Evolutionary conservation across 2,888 invertebrate genomes (phyloP).

Genomic region (Sturmia bella): DNA sequence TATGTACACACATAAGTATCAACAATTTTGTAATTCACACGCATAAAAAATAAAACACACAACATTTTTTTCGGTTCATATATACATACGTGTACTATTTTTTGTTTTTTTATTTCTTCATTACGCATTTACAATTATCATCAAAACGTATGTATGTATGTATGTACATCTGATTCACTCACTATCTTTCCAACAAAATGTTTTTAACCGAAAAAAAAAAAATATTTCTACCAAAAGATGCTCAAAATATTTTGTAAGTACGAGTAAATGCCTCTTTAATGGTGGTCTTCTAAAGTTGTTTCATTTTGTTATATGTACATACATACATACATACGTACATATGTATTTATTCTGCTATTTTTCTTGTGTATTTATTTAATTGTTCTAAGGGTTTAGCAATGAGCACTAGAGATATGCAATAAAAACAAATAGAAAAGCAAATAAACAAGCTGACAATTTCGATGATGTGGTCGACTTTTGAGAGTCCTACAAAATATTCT

Average conservation of each 20-base stretch:
- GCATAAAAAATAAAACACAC: not conserved
- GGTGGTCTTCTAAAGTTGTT: conserved; percentile 36
- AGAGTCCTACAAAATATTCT: not conserved
- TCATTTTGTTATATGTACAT: too few relatives aligned
- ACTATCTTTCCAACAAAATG: conserved; percentile 21
- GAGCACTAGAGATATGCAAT: conserved; percentile 38
- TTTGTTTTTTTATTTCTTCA: conserved; percentile 26
- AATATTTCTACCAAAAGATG: not conserved
- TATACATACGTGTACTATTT: too few relatives aligned
- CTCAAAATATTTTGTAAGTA: conserved; percentile 33
- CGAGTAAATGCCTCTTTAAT: conserved; percentile 13
- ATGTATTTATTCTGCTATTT: not conserved
- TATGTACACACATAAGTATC: not conserved
- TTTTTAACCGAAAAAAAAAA: conserved; percentile 25
- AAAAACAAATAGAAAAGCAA: conserved; percentile 22
- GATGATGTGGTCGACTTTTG: not conserved
- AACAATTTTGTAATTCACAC: not conserved
- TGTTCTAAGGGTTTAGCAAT: conserved; percentile 50
- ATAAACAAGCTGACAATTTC: not conserved
- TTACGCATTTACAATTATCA: conserved; percentile 52
- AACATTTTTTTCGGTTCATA: not conserved
- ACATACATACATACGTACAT: too few relatives aligned
- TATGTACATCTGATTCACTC: conserved; percentile 39
- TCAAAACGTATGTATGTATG: conserved; percentile 6
- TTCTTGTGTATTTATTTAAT: conserved; percentile 16